phyloP scores from a whole-genome alignment of 2,113 vertebrate genomes.

The Tragelaphus strepsiceros region DNA sequence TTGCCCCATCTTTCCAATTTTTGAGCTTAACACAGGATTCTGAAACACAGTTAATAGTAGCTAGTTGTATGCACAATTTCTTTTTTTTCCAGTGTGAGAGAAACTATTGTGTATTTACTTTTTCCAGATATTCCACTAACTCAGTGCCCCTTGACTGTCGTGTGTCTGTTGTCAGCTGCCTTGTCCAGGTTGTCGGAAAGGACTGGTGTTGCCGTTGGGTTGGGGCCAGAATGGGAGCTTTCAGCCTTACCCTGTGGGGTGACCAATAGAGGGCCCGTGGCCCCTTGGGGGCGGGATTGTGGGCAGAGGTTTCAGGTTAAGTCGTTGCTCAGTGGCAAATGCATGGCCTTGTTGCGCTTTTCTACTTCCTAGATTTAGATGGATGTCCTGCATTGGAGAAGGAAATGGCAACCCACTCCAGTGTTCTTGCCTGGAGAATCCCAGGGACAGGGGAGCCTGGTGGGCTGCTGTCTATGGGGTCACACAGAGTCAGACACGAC shows the following conservation, averaged over 20 bases:
- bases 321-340: background rate
- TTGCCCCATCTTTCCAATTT: conserved; percentile 76
- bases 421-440: too few relatives aligned
- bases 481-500: too few relatives aligned
- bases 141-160: background rate
- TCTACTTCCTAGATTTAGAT: background rate
- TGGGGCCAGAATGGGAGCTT: background rate
- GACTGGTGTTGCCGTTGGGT: background rate
- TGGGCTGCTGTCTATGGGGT: too few relatives aligned
- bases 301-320: background rate
- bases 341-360: background rate
- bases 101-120: background rate
- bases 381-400: too few relatives aligned
- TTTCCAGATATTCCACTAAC: background rate
- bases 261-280: background rate
- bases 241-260: background rate
- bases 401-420: too few relatives aligned
- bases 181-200: background rate
- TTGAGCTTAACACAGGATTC: conserved; percentile 67
- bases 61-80: conserved; percentile 63
- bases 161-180: background rate
- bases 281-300: background rate
- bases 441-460: too few relatives aligned
- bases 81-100: conserved; percentile 46
- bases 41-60: conserved; percentile 78